Conservation (phyloP, 2,113 vertebrate species). For the Cavia aperea region DNA sequence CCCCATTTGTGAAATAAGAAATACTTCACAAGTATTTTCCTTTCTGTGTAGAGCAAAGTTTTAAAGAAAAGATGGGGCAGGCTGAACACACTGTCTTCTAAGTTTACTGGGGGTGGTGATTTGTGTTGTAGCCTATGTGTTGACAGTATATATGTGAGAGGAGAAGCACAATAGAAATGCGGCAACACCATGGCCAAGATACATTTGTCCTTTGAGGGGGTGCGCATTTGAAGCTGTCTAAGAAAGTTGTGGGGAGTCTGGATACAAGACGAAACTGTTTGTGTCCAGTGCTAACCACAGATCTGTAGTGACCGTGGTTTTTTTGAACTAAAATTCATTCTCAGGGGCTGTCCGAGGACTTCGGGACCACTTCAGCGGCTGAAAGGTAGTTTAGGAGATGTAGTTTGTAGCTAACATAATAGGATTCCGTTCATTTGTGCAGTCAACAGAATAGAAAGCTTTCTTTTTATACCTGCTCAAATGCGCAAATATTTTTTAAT, state of each 20-base stretch:
- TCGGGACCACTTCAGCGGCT: not conserved
- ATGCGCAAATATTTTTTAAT: not conserved
- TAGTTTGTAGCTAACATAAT: accelerated
- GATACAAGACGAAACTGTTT: not conserved
- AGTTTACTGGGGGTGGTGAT: not conserved
- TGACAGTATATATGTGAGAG: not conserved
- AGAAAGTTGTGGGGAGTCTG: not conserved
- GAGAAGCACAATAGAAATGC: not conserved
- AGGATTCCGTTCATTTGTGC: not conserved
- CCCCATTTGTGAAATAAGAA: not conserved
- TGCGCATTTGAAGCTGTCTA: not conserved
- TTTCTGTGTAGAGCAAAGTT: not conserved
- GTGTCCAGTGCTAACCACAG: not conserved
- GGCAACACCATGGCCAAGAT: not conserved
- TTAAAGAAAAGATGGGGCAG: not conserved
- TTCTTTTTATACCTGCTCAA: not conserved
- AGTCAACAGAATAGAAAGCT: not conserved
- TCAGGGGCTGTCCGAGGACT: not conserved
- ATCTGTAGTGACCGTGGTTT: not conserved
- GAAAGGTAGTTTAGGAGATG: not conserved
- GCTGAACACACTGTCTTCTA: not conserved
- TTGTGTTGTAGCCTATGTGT: not conserved
- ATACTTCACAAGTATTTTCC: not conserved
- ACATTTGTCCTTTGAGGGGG: not conserved
- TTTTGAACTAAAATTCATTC: not conserved